Conservation (phyloP, 2,888 invertebrate genomes). For the Bombylius major region DNA sequence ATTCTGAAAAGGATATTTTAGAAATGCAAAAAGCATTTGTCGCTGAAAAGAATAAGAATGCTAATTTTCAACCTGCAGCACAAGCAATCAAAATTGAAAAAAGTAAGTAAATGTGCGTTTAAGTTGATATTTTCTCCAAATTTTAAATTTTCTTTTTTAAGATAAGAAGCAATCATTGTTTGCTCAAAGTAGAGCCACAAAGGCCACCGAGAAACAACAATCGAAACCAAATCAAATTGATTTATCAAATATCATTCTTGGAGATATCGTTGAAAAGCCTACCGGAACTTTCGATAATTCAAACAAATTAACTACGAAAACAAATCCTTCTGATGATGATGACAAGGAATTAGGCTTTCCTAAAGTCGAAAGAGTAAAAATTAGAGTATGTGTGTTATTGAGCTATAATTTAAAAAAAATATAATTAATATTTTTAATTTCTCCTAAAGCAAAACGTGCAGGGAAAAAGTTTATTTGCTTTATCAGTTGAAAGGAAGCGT, state of each 20-base stretch:
- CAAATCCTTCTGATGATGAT: not conserved
- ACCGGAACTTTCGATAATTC: not conserved
- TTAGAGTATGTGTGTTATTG: not conserved
- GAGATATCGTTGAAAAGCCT: conserved; percentile 42
- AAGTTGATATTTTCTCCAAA: not conserved
- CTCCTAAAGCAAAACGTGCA: conserved; percentile 16
- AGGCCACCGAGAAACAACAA: conserved; percentile 18
- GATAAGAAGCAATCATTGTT: conserved; percentile 28
- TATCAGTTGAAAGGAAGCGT: conserved; percentile 34
- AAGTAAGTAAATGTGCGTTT: conserved; percentile 16
- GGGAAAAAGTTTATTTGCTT: conserved; percentile 41
- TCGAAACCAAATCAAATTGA: conserved; percentile 17
- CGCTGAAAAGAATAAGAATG: conserved; percentile 41
- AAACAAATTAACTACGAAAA: not conserved
- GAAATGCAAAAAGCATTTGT: conserved; percentile 61
- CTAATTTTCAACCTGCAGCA: conserved; percentile 47
- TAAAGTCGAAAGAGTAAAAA: conserved; percentile 7
- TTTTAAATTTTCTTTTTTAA: conserved; percentile 10
- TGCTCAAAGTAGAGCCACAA: conserved; percentile 17
- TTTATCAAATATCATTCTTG: conserved; percentile 31
- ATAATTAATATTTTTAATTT: not conserved
- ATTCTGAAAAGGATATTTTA: conserved; percentile 61
- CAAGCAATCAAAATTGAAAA: conserved; percentile 37
- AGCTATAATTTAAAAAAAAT: not conserved
- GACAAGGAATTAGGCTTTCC: conserved; percentile 37